Conservation (phyloP, 2,888 invertebrate genomes). For the Sceliomorpha sp. region DNA sequence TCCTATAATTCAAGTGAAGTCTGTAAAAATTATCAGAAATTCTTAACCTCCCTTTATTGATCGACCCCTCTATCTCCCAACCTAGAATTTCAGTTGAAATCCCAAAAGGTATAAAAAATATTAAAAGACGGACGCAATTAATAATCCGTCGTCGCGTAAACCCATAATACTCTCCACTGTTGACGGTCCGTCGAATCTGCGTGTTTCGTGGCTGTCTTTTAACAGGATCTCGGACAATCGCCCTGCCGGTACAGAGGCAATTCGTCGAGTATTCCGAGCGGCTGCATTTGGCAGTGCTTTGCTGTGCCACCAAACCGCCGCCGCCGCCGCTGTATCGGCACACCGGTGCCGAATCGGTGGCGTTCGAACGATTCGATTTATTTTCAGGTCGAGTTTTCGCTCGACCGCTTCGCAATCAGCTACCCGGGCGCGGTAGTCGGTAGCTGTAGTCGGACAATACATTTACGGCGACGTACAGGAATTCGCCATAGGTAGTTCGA, state of each 20-base stretch:
- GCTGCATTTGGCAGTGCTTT: conserved; percentile 67
- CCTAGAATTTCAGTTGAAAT: too few species aligned
- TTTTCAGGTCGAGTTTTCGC: conserved; percentile 75
- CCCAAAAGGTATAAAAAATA: too few species aligned
- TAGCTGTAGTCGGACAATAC: conserved; percentile 60
- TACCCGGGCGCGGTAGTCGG: conserved; percentile 74
- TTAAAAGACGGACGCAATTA: too few species aligned
- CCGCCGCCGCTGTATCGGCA: conserved; percentile 7
- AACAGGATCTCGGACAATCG: conserved; percentile 1
- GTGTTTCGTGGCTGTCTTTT: conserved; percentile 7
- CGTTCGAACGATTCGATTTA: conserved; percentile 62
- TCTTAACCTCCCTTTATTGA: too few species aligned
- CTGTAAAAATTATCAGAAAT: too few species aligned
- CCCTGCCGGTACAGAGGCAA: conserved; percentile 7
- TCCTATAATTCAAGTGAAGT: too few species aligned
- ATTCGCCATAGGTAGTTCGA: conserved; percentile 15
- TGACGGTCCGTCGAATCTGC: conserved; percentile 11
- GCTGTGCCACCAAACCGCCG: conserved; percentile 43
- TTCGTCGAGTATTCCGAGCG: conserved; percentile 62
- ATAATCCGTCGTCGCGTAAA: too few species aligned
- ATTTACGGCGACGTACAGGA: conserved; percentile 20
- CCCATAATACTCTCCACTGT: conserved; percentile 24
- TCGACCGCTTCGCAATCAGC: conserved; percentile 75
- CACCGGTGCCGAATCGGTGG: not conserved
- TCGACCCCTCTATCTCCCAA: too few species aligned